A percentile compares a stretch with the other conserved stretches of the same genome.
Conservation (phyloP, 2,888 invertebrate genomes). For the Xanthia togata region DNA sequence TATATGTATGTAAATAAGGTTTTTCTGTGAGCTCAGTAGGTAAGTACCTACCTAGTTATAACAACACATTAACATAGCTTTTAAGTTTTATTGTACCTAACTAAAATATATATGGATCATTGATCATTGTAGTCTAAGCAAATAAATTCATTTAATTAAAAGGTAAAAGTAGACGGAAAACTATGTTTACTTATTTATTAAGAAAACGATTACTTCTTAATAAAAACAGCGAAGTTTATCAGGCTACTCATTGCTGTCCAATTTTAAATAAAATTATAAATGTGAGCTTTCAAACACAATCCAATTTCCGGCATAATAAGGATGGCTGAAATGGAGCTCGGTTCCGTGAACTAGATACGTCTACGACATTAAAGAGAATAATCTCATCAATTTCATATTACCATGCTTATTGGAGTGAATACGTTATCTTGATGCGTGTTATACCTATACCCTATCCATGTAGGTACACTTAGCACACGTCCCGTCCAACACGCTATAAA, state of each 20-base stretch:
- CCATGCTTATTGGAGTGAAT: background rate
- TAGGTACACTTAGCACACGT: background rate
- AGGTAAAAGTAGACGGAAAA: background rate
- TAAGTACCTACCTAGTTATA: too few species aligned
- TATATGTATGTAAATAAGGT: too few species aligned
- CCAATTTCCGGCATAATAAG: background rate
- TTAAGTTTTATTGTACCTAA: too few species aligned
- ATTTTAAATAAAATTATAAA: background rate
- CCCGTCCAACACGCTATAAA: constrained; percentile 26
- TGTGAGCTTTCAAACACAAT: background rate
- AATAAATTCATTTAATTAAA: too few species aligned
- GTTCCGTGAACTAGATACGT: background rate
- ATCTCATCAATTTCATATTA: constrained; percentile 3
- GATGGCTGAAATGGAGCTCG: background rate
- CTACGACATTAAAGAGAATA: background rate
- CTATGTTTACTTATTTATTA: background rate
- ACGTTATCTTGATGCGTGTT: background rate
- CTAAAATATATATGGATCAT: too few species aligned
- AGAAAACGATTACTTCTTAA: background rate
- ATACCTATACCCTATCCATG: background rate
- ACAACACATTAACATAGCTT: too few species aligned
- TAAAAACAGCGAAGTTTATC: background rate
- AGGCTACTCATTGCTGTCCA: background rate
- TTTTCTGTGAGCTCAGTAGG: too few species aligned
- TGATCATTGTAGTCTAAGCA: too few species aligned